phyloP scores from a whole-genome alignment of 2,797 vertebrate species.

The Neosilurus mollespiculum region DNA sequence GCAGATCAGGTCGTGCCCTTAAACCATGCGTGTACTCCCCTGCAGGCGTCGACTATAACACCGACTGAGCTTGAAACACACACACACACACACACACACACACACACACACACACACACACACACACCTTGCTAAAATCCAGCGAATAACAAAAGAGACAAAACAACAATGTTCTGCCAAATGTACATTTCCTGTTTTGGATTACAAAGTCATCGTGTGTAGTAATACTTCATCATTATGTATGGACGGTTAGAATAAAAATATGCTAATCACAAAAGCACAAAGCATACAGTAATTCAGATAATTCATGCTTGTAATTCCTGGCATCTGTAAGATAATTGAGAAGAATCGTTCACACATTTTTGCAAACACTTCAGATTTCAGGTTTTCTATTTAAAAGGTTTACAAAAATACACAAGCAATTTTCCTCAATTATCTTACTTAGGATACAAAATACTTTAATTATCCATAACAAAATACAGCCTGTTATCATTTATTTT shows the following conservation, averaged over 20 bases:
- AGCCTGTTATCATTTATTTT: not conserved
- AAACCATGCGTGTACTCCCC: slow-evolving; percentile 63
- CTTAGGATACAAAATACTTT: not conserved
- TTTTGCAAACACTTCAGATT: not conserved
- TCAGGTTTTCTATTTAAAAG: not conserved
- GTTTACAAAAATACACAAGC: not conserved
- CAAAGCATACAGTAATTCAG: not conserved
- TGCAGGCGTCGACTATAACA: slow-evolving; percentile 67
- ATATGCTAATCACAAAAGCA: not conserved
- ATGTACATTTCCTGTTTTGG: not conserved
- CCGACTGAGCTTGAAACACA: slow-evolving; percentile 7
- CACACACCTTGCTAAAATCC: not conserved
- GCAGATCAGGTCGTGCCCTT: slow-evolving; percentile 66
- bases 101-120: not conserved
- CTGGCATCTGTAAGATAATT: not conserved
- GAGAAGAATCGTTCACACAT: not conserved
- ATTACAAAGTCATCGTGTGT: slow-evolving; percentile 3
- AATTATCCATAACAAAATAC: not conserved
- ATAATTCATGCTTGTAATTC: not conserved
- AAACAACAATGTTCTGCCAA: slow-evolving; percentile 5
- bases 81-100: slow-evolving; percentile 9
- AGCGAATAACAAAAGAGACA: slow-evolving; percentile 7
- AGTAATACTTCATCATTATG: not conserved
- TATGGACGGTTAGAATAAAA: not conserved
- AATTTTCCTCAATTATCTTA: not conserved